Base-by-base conservation (phyloP, 1,140 invertebrate species). In the Leguminivora glycinivorella region DNA sequence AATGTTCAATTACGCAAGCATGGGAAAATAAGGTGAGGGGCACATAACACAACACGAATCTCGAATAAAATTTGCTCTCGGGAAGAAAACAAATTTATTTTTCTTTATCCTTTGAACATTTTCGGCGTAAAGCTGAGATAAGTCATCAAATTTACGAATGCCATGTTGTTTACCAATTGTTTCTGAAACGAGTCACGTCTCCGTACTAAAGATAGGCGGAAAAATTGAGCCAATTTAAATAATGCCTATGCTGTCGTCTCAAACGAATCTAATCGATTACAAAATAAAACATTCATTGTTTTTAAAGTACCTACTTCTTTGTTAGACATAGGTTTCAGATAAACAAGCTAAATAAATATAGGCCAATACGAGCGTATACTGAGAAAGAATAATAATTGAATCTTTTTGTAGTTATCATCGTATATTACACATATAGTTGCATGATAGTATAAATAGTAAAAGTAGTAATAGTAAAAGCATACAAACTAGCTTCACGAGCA, bases 91-190 rank as follows among this genome's bases (percentile, higher is more conserved):
- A 56, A 75, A 82, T 75, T 71, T 79, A 56, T 74, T 75, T 75
- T 75, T 72, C 47, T 77, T 70, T 71, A 76, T 75, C 70, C 75
- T 78, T 77, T 74, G 73, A 79, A 72, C 76, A 74, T 75, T 75
- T 79, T 75, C 72, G 66, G 77, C 75, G 73, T 72, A 75, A 80
- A 81, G 70, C 73, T 72, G 71, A 80, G 79, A 82, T 85, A 85
- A 81, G 78, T 80, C 77, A 82, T 81, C 79, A 85, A 83, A 85
- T 83, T 83, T 83, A 73, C 79, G 74, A 68, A 75, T 60, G 79
- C 80, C 74, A 77, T 77, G 74, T 79, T 85, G 80, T 85, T 82
- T 85, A 82, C 82, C 82, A 85, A 82, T 85, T 82, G 79, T 80
- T 83, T 77, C 75, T 75, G 75, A 77, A 82, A 77, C 75, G 75